These are phyloP conservation scores for Chrosomus eos DNA, from an alignment of 2,797 vertebrate genomes.

Conservation along the genomic window DNA sequence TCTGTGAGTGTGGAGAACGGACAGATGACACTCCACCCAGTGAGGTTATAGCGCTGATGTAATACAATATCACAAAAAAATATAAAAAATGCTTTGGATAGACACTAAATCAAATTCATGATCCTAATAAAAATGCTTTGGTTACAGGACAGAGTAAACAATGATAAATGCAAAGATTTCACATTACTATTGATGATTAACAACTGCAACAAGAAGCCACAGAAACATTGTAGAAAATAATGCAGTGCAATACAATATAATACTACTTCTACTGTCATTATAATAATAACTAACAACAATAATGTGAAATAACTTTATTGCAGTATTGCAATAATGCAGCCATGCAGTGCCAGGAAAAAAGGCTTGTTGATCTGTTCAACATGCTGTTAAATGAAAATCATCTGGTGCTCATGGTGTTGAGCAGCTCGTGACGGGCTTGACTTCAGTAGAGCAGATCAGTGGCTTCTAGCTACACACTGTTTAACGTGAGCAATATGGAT, in stretches of 20 bases:
- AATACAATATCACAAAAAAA: background rate
- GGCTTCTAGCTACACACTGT: background rate
- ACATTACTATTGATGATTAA: background rate
- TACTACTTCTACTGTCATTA: background rate
- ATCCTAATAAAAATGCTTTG: background rate
- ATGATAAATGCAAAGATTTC: background rate
- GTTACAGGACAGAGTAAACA: background rate
- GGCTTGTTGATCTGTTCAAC: background rate
- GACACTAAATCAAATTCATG: background rate
- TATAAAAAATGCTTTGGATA: background rate
- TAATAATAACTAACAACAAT: background rate
- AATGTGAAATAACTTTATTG: background rate
- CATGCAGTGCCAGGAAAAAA: background rate
- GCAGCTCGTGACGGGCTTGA: background rate
- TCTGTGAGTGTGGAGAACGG: background rate
- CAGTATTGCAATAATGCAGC: background rate
- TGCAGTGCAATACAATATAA: background rate
- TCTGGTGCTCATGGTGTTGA: constrained; percentile 10
- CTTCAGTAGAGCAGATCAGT: background rate
- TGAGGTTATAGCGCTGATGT: constrained; percentile 2
- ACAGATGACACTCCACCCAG: constrained; percentile 21
- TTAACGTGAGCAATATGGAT: constrained; percentile 73
- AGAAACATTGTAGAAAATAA: background rate
- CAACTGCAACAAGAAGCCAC: background rate
- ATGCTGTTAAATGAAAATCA: constrained; percentile 3